Evolutionary conservation across 2,797 vertebrate species (phyloP).

Genomic region (Cynopterus sphinx): DNA sequence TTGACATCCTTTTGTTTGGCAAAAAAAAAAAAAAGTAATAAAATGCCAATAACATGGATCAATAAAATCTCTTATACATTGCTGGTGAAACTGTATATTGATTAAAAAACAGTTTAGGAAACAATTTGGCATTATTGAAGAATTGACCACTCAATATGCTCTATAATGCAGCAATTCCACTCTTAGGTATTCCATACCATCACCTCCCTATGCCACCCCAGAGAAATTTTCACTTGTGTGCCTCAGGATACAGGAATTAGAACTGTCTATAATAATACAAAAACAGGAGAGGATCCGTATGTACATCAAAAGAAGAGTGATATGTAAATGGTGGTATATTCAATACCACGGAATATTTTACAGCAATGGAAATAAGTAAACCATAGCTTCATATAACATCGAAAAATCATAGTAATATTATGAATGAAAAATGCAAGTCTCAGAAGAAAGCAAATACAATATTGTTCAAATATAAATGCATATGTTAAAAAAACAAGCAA

Average conservation of each 20-base stretch:
- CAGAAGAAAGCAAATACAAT: not conserved
- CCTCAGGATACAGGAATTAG: not conserved
- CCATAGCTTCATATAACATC: not conserved
- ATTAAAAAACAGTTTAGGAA: not conserved
- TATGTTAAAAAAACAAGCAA: not conserved
- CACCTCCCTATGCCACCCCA: not conserved
- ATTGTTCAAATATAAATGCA: not conserved
- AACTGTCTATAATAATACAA: not conserved
- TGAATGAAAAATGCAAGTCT: slow-evolving; percentile 3
- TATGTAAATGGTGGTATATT: not conserved
- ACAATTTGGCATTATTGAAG: not conserved
- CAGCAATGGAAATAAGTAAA: slow-evolving; percentile 3
- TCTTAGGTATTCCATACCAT: not conserved
- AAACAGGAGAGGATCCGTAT: not conserved
- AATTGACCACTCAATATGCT: not conserved
- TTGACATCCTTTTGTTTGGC: not conserved
- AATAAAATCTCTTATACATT: not conserved
- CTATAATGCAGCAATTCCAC: not conserved
- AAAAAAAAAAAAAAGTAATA: not conserved
- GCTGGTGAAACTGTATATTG: not conserved
- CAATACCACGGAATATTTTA: not conserved
- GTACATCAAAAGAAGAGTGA: not conserved
- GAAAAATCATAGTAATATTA: not conserved
- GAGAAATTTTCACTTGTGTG: not conserved
- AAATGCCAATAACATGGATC: not conserved